Base-by-base conservation (phyloP, 2,888 invertebrate genomes). In the Trimorus sp. region DNA sequence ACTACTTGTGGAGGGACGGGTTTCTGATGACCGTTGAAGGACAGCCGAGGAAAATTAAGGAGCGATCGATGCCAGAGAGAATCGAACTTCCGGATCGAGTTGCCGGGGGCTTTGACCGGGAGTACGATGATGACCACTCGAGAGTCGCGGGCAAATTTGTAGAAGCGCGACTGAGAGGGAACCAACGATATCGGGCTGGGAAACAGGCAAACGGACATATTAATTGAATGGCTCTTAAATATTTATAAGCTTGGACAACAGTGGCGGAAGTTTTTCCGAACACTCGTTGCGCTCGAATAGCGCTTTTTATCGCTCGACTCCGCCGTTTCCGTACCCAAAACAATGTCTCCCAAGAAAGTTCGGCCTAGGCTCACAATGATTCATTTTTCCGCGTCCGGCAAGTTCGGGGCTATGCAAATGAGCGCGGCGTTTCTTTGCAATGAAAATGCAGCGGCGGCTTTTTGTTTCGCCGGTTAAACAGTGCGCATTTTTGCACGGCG, bases 391-490 rank as follows among this genome's bases (percentile, higher is more conserved):
- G 1, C 14, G 37, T 66, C 51, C 49, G 12, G 49, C 14, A 45
- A 65, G 38, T 77, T 70, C 14, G 58, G 63, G 70, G 42, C 53
- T 53, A 78, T 71, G 78, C 65, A 78, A 78, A 78, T 78, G 66
- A 66, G 70, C n/a, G 14, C 53, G 37, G 37, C 63, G 16, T 70
- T 58, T 66, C 70, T 78, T 78, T 71, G 54, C 65, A 71, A 78
- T 71, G 60, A 48, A 78, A 78, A 78, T 71, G 45, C 51, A 15
- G 15, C 62, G 14, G 16, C 54, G 9, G 16, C 37, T 65, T 65
- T 65, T 78, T 78, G 40, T 71, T 56, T 70, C 71, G 14, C 40
- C 70, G 45, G 45, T 70, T 78, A 70, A 56, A 56, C 48, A 58
- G 37, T 58, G 36, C 26, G 40, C 56, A 11, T 68, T 63, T 77